These are phyloP conservation scores for Lordiphosa stackelbergi DNA, from an alignment of 1,140 invertebrate genomes.

Conservation along the genomic window DNA sequence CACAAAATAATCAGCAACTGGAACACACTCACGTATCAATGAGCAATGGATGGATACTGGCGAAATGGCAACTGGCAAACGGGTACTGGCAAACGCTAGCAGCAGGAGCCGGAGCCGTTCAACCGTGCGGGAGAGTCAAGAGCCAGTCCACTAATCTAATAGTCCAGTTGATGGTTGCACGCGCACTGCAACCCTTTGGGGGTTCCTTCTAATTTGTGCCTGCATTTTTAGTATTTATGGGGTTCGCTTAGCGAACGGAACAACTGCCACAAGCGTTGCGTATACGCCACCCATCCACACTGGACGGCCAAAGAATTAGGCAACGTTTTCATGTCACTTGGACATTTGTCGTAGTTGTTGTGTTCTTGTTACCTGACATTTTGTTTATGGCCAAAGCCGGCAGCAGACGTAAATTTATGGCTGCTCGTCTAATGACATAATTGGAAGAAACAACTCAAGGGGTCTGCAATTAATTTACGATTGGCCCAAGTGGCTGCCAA, in stretches of 20 bases:
- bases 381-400: constrained; percentile 49
- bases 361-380: constrained; percentile 30
- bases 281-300: constrained; percentile 6
- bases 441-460: constrained; percentile 36
- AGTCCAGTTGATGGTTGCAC: not conserved
- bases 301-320: constrained; percentile 48
- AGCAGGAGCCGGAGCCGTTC: constrained; percentile 26
- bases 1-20: constrained; percentile 18
- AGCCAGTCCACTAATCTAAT: constrained; percentile 8
- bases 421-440: constrained; percentile 58
- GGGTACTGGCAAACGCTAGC: constrained; percentile 13
- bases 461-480: constrained; percentile 55
- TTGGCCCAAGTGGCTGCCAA: constrained; percentile 20
- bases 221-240: constrained; percentile 14
- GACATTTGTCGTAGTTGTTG: constrained; percentile 42
- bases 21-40: constrained; percentile 29
- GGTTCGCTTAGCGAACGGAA: constrained; percentile 3
- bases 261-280: constrained; percentile 18
- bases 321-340: constrained; percentile 57
- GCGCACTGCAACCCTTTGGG: constrained; percentile 2
- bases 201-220: constrained; percentile 6
- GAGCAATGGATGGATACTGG: constrained; percentile 27
- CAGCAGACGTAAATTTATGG: constrained; percentile 44
- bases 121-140: constrained; percentile 24
- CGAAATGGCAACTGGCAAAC: constrained; percentile 30